Base-by-base conservation (phyloP, 2,113 vertebrate species). In the Scytalopus superciliaris region DNA sequence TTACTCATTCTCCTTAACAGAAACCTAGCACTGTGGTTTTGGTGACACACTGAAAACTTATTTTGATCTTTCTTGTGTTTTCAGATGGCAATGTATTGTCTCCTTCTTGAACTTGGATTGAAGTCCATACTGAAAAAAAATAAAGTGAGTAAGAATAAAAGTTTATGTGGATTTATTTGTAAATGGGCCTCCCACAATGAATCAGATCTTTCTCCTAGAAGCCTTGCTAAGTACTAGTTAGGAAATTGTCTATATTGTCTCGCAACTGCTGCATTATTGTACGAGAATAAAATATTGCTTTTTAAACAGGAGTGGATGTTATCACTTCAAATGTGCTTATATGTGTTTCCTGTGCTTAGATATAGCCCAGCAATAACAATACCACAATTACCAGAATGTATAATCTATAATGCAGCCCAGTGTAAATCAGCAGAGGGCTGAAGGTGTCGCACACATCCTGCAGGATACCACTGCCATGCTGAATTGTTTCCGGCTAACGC, bases 381-480 rank as follows among this genome's bases (percentile, higher is more conserved):
- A 93, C 95, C 96, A 89, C 93, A 96, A 93, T 89, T 94, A 95
- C 95, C 90, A 97, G 90, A 62, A 92, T 7, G 66, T 88, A 95
- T 80, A 80, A 86, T 96, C 94, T 89, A 95, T 95, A 97, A 52
- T 45, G 73, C 50, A 85, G 60, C 47, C 57, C 85, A 72, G 87
- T 83, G 64, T 97, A 95, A 96, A 96, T 97, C 94, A 94, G 49
- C 87, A 33, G 75, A 21, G 25, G 11, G 83, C 91, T 1, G 31
- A 93, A 85, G 2, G 23, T 55, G 86, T 77, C 57, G 45, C 96
- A 96, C 91, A 97, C 96, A 97, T 97, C 97, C 97, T 97, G 96
- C 94, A 97, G 97, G 97, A 97, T 97, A 97, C 97, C 96, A 67
- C 97, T 89, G 91, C 81, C 92, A 62, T 22, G 80, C 93, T 96